Conservation (phyloP, 1,140 invertebrate genomes). For the Eriocheir sinensis region DNA sequence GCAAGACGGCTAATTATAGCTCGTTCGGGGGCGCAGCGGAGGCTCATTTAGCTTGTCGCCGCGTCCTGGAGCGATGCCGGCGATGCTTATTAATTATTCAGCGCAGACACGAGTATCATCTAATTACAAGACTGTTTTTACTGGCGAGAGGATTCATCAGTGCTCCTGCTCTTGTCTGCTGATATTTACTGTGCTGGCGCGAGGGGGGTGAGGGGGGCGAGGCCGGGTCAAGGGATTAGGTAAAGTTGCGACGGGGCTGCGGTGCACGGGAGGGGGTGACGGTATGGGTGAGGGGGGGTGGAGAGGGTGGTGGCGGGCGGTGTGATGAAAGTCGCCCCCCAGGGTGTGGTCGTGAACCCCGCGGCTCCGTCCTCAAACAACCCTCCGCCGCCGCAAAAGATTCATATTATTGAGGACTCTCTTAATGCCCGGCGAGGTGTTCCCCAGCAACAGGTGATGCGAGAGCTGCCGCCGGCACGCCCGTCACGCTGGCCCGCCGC, state of each 20-base stretch:
- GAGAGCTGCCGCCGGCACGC: too few relatives aligned
- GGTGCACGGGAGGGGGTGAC: not conserved
- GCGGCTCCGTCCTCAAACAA: slow-evolving; percentile 38
- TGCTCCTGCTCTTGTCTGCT: not conserved
- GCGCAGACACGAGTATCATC: slow-evolving; percentile 21
- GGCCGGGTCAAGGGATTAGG: not conserved
- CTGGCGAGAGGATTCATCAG: slow-evolving; percentile 20
- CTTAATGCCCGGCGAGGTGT: not conserved
- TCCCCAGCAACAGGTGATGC: not conserved
- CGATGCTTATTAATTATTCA: slow-evolving; percentile 26
- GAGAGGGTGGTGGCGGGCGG: slow-evolving; percentile 16
- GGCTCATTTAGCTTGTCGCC: slow-evolving; percentile 13
- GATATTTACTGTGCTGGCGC: slow-evolving; percentile 11
- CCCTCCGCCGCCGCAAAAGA: slow-evolving; percentile 2
- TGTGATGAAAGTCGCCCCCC: slow-evolving; percentile 66
- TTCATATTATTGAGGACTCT: slow-evolving; percentile 25
- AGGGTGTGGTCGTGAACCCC: slow-evolving; percentile 59
- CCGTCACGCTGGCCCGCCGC: too few relatives aligned
- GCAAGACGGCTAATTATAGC: slow-evolving; percentile 26
- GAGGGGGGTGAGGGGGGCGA: not conserved
- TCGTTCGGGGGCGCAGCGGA: not conserved
- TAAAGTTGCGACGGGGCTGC: not conserved
- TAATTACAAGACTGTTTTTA: slow-evolving; percentile 26
- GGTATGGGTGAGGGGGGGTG: too few relatives aligned
- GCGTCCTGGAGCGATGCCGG: not conserved